Evolutionary conservation across 2,888 invertebrate genomes (phyloP), one percentile per base, ranked within the genome.

Genomic region (Apeira syringaria): DNA sequence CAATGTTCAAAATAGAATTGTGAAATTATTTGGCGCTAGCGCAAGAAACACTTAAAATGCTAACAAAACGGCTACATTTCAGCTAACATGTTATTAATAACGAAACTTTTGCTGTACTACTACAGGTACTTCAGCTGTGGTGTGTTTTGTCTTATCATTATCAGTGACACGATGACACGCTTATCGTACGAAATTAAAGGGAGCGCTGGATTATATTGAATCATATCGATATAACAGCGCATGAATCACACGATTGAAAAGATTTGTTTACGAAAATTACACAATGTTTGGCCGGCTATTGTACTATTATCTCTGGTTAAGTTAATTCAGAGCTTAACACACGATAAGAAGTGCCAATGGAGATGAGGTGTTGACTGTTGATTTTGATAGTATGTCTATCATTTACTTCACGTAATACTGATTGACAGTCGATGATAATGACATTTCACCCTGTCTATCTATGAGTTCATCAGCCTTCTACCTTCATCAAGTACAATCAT

Each of bases 101-200:
- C 4, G 4, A 15, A 4, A 15, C 15, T 3, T 4, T 15, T 15
- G 27, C 17, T 36, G 17, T 35, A 41, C 20, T 20, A 38, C 5
- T 24, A 12, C 11, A 11, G 32, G 37, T 35, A 40, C 46, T 43
- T 11, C 35, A 27, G 10, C 12, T 41, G 7, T 20, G 20, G 2
- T 7, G n/a, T 5, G 20, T 20, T 20, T 20, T 20, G 7, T 20
- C 7, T 34, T 31, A 37, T 34, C 17, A 22, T 44, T 47, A 46
- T 49, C 51, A 42, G 29, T 38, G 41, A 50, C 46, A 50, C 22
- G 34, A 46, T 36, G 47, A 37, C 37, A 39, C 8, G 32, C 25
- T 49, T 53, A 46, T 56, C 44, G 24, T 12, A 28, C 17, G 35
- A 45, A 42, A 41, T 32, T 45, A 34, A 47, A 40, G 41, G 12